Base-by-base conservation (phyloP, 2,888 invertebrate genomes). In the Gryllus longicercus region DNA sequence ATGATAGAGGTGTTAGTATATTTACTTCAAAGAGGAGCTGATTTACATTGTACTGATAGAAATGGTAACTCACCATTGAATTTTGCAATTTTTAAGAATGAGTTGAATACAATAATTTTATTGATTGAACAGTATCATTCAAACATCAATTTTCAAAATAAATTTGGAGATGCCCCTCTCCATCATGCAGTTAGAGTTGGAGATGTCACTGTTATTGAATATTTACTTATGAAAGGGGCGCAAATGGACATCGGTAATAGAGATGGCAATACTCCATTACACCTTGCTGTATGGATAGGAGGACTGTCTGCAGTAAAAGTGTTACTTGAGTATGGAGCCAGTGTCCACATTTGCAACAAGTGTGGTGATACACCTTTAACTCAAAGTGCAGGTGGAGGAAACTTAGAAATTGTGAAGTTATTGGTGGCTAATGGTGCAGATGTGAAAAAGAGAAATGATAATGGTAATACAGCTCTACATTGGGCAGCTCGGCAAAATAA, bases 11-110 rank as follows among this genome's bases (percentile, higher is more conserved):
- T 63, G 11, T 16, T n/a, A 18, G 63, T n/a, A 4, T 63, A 63
- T n/a, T n/a, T 63, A 18, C 63, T 63, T 63, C 63, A 63, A n/a
- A 63, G 63, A 63, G 63, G 63, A 63, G 63, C 63, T 63, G 63
- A 63, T 63, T 63, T 63, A 63, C 14, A 63, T 63, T 63, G 63
- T 63, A 18, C 16, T 18, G 63, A 63, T 14, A 63, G n/a, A n/a
- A 63, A 63, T 63, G 63, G 63, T 18, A 63, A 63, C 63, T 12
- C 63, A 63, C 63, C 63, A 5, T 63, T 63, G 63, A 63, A 63
- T 63, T 63, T 63, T 63, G 63, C 63, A 18, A 63, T 63, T 63
- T n/a, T 63, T n/a, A 63, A n/a, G n/a, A n/a, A n/a, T 5, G n/a
- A 63, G 16, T 63, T 63, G 63, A 11, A 63, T 18, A 63, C n/a